Evolutionary conservation across 1,140 invertebrate species (phyloP).

Genomic region (Drosophila nigrodunni): DNA sequence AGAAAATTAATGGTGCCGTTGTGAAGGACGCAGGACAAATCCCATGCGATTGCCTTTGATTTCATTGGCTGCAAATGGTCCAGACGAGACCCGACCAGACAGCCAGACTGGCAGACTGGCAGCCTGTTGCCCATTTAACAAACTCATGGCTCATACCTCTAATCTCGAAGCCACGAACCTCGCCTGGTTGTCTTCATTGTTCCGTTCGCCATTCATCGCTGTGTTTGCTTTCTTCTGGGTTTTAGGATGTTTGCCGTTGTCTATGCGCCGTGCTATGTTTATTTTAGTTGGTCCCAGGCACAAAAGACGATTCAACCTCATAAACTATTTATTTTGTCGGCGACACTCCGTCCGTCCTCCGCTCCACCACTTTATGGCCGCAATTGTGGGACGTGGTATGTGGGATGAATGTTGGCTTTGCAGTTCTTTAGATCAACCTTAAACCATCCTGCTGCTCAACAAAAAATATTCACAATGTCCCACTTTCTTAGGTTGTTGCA

Average conservation of each 20-base stretch:
- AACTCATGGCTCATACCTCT: background rate
- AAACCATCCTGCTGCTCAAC: slow-evolving; percentile 23
- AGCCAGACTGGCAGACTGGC: slow-evolving; percentile 25
- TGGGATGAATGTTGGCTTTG: slow-evolving; percentile 15
- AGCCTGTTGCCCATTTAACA: slow-evolving; percentile 57
- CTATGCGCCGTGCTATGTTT: slow-evolving; percentile 48
- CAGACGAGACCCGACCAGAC: slow-evolving; percentile 7
- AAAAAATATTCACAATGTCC: background rate
- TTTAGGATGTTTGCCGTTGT: slow-evolving; percentile 62
- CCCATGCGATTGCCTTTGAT: slow-evolving; percentile 51
- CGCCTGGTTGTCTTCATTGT: slow-evolving; percentile 48
- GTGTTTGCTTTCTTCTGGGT: slow-evolving; percentile 47
- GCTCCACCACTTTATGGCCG: slow-evolving; percentile 32
- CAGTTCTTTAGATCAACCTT: slow-evolving; percentile 17
- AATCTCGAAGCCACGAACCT: background rate
- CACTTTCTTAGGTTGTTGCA: background rate
- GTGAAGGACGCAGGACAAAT: slow-evolving; percentile 27
- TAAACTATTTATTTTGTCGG: slow-evolving; percentile 56
- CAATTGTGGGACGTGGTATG: slow-evolving; percentile 4
- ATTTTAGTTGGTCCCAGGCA: slow-evolving; percentile 55
- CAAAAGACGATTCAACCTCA: slow-evolving; percentile 45
- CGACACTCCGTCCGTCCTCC: slow-evolving; percentile 16
- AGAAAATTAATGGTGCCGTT: slow-evolving; percentile 51
- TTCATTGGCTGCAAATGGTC: slow-evolving; percentile 40
- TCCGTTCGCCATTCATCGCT: slow-evolving; percentile 45